Base-by-base conservation (phyloP, 2,113 vertebrate species). In the Electrona antarctica region DNA sequence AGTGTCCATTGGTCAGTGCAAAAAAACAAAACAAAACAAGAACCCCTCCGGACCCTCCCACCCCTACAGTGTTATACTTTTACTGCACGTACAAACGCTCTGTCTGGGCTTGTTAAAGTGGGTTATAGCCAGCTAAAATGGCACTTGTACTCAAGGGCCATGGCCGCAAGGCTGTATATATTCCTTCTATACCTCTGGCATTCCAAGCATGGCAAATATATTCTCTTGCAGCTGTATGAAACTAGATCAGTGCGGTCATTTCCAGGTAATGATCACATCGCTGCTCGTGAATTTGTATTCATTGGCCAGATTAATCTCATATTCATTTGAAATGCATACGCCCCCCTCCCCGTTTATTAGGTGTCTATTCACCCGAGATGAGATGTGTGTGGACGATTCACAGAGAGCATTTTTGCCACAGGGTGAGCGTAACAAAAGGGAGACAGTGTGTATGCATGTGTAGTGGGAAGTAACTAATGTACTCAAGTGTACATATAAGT, bases 331-430 rank as follows among this genome's bases (percentile, higher is more conserved):
- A 78, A 76, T 21, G 21, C 21, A 21, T 78, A 60, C 64, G 11
- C 76, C 78, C 76, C 73, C 64, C 48, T 21, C 21, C 21, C 21
- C 79, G 81, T 86, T 82, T 86, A 87, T 87, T 82, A 74, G 67
- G 50, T 81, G 69, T 66, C 74, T 65, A 70, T 88, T 87, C 87
- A 66, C 60, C 69, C 21, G 51, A 83, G 79, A 85, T 76, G 77
- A 87, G 78, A 73, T 74, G 73, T 79, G 70, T 67, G 62, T 56
- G 57, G 47, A 83, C 85, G 83, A 85, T 91, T 88, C 79, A 85
- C 77, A 60, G 71, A 68, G 49, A 69, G 60, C 11, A 75, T 87
- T 21, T 21, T 81, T 79, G n/a, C 78, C 33, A 76, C 61, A 15
- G 78, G 52, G 77, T 63, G 60, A 67, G 60, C 54, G 69, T 81